These are phyloP conservation scores for Eremobia ochroleuca DNA, from an alignment of 2,888 invertebrate species.

Conservation along the genomic window DNA sequence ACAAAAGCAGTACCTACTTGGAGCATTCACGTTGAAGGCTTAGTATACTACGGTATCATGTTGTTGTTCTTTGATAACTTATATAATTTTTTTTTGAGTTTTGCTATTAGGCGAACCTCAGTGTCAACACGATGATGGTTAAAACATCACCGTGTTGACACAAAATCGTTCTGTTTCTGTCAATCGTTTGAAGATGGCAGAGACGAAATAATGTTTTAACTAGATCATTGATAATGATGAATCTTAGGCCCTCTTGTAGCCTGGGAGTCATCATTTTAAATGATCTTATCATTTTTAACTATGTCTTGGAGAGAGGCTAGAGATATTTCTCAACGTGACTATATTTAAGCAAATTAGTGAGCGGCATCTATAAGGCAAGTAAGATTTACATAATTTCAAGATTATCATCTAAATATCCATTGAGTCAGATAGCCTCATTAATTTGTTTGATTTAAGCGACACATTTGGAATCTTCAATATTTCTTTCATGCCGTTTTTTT, in stretches of 20 bases:
- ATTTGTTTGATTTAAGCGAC: background rate
- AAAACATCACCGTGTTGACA: background rate
- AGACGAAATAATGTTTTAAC: background rate
- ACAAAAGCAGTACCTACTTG: background rate
- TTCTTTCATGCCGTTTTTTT: background rate
- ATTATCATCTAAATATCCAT: background rate
- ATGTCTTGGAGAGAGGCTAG: background rate
- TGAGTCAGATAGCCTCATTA: background rate
- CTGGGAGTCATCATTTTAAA: background rate
- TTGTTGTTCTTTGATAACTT: background rate
- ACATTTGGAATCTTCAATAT: background rate
- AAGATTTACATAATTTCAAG: slow-evolving; percentile 22
- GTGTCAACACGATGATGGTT: too few relatives aligned
- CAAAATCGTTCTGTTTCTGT: background rate
- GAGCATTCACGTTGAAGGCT: background rate
- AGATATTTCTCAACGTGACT: background rate
- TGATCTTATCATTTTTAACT: background rate
- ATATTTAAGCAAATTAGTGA: background rate
- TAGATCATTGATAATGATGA: background rate
- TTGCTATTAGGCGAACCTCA: too few relatives aligned
- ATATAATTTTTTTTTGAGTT: background rate
- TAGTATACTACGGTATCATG: background rate
- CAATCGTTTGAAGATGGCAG: background rate
- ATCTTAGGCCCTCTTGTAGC: background rate
- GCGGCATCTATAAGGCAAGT: background rate